Evolutionary conservation across 2,113 vertebrate species (phyloP).

Genomic region (Oryzias melastigma): DNA sequence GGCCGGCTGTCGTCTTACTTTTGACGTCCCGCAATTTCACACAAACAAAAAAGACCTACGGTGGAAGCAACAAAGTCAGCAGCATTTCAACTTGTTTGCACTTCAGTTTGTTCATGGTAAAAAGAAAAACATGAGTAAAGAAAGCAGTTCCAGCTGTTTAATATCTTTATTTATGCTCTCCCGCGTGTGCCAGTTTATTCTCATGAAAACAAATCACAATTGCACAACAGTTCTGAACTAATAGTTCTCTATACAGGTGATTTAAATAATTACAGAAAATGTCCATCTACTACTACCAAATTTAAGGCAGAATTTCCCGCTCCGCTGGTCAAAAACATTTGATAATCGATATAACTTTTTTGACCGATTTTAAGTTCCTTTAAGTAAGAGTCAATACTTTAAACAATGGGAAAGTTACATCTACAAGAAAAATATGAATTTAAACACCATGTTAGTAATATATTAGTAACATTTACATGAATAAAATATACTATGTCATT

Average conservation of each 20-base stretch:
- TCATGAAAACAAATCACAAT: conserved; percentile 62
- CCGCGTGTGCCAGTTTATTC: conserved; percentile 18
- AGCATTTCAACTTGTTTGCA: too few species aligned
- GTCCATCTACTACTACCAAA: conserved; percentile 62
- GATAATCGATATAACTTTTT: conserved; percentile 56
- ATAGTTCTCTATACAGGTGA: conserved; percentile 50
- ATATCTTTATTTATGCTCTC: conserved; percentile 63
- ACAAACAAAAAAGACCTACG: too few species aligned
- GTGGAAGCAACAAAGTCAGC: too few species aligned
- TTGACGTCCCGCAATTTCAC: too few species aligned
- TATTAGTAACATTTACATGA: conserved; percentile 74
- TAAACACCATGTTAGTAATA: conserved; percentile 65
- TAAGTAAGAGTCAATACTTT: conserved; percentile 60
- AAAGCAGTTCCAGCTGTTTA: conserved; percentile 7
- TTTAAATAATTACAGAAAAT: conserved; percentile 61
- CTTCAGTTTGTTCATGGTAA: neutral
- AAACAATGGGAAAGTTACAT: conserved; percentile 62
- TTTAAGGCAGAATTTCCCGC: conserved; percentile 71
- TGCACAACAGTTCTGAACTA: conserved; percentile 62
- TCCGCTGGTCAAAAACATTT: conserved; percentile 62
- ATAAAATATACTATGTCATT: conserved; percentile 77
- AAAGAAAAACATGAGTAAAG: neutral
- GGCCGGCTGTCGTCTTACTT: too few species aligned
- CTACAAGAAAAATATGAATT: conserved; percentile 59
- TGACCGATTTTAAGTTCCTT: conserved; percentile 56